Conservation (phyloP, 1,140 invertebrate species). For the Melipona quadrifasciata region DNA sequence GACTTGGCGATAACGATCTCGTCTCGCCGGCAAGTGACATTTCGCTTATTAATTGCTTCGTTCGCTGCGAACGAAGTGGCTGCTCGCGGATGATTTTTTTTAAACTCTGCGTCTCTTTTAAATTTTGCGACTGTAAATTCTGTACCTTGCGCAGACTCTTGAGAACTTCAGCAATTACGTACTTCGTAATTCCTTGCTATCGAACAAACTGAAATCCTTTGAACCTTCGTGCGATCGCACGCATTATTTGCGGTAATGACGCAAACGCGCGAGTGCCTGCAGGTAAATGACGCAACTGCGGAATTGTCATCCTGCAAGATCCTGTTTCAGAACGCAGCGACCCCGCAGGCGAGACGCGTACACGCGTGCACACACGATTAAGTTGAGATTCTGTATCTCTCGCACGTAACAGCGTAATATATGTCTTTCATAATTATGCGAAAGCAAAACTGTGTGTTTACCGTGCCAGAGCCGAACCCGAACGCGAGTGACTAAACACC, state of each 20-base stretch:
- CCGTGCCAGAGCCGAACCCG: no score
- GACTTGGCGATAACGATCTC: constrained; percentile 17
- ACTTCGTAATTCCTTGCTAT: no score
- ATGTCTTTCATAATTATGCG: not conserved
- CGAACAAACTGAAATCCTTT: no score
- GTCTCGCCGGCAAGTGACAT: constrained; percentile 3
- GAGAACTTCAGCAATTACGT: no score
- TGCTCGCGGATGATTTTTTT: no score
- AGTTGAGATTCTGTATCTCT: not conserved
- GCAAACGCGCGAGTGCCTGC: not conserved
- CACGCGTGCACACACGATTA: no score
- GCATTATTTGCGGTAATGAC: not conserved
- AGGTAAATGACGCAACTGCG: not conserved
- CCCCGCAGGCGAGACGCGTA: not conserved
- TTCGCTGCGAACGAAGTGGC: not conserved
- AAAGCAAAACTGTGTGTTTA: not conserved
- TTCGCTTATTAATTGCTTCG: constrained; percentile 18
- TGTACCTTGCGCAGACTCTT: no score
- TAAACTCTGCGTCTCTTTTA: no score
- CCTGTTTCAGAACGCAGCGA: not conserved
- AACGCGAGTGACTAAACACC: not conserved
- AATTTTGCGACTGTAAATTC: no score
- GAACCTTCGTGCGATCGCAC: no score
- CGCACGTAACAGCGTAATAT: not conserved
- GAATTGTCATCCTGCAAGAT: not conserved